These are phyloP conservation scores for Seriola rivoliana DNA, from an alignment of 2,113 vertebrate species.

Conservation along the genomic window DNA sequence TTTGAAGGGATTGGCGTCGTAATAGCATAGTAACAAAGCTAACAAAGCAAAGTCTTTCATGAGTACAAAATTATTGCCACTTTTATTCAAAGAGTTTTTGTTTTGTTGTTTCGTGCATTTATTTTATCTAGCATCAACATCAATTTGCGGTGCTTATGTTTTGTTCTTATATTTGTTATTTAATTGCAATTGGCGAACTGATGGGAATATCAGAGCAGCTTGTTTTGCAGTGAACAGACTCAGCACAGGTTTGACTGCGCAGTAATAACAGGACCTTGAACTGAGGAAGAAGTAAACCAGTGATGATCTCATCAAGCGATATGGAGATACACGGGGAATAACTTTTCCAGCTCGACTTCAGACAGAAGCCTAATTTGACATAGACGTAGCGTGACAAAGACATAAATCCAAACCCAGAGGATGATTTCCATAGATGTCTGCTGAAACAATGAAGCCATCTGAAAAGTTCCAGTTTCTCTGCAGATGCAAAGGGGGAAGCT, in stretches of 20 bases:
- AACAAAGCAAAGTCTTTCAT: no score
- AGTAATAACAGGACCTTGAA: background rate
- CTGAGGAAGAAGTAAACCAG: background rate
- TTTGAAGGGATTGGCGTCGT: no score
- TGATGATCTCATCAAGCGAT: conserved; percentile 19
- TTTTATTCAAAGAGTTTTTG: no score
- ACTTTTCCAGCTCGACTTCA: conserved; percentile 25
- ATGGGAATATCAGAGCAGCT: background rate
- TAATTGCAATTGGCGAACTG: background rate
- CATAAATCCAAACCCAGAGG: background rate
- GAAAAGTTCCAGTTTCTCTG: conserved; percentile 43
- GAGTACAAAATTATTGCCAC: no score
- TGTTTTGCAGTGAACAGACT: conserved; percentile 17
- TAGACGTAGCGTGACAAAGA: conserved; percentile 28
- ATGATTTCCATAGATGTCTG: conserved; percentile 59
- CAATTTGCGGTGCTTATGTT: no score
- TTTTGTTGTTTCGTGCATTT: no score
- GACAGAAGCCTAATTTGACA: conserved; percentile 9
- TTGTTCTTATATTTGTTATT: background rate
- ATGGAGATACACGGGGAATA: conserved; percentile 16
- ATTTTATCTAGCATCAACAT: background rate
- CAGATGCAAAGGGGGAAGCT: conserved; percentile 56
- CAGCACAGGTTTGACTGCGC: background rate
- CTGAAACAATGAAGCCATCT: conserved; percentile 29
- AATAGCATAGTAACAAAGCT: no score